Evolutionary conservation across 2,113 vertebrate genomes (phyloP).

Genomic region (Tragelaphus buxtoni): DNA sequence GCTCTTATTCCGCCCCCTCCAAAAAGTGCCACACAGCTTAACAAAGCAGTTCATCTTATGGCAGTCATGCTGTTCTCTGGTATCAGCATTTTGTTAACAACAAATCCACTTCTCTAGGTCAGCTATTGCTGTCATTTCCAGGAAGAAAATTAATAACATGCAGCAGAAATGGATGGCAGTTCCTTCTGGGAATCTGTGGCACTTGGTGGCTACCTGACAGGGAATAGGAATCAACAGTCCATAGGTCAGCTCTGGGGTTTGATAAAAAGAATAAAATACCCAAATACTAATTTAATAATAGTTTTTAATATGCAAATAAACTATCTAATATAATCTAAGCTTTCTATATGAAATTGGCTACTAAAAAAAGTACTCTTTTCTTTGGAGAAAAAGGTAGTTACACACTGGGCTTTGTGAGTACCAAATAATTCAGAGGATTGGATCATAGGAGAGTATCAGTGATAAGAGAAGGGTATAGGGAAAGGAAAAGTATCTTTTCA

Average conservation of each 20-base stretch:
- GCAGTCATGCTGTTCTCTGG: background rate
- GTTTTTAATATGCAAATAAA: slow-evolving; percentile 10
- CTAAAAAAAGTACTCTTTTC: background rate
- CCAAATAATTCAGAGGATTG: slow-evolving; percentile 2
- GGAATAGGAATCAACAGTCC: background rate
- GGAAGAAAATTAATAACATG: background rate
- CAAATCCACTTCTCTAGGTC: background rate
- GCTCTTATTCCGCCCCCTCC: background rate
- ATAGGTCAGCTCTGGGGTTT: background rate
- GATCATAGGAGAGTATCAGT: background rate
- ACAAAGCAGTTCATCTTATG: slow-evolving; percentile 22
- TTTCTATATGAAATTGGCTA: background rate
- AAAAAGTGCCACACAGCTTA: background rate
- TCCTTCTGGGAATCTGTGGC: background rate
- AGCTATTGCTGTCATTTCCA: background rate
- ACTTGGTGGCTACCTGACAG: background rate
- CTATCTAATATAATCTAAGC: background rate
- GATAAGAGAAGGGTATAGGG: background rate
- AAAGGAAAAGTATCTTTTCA: background rate
- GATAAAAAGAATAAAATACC: background rate
- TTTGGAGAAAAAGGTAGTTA: background rate
- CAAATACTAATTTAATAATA: background rate
- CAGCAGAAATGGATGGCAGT: background rate
- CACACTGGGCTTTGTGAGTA: slow-evolving; percentile 4
- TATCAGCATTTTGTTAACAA: slow-evolving; percentile 24